These are phyloP conservation scores for Porites australiensis DNA, from an alignment of 64 coral and sea anemone species.

Conservation along the genomic window DNA sequence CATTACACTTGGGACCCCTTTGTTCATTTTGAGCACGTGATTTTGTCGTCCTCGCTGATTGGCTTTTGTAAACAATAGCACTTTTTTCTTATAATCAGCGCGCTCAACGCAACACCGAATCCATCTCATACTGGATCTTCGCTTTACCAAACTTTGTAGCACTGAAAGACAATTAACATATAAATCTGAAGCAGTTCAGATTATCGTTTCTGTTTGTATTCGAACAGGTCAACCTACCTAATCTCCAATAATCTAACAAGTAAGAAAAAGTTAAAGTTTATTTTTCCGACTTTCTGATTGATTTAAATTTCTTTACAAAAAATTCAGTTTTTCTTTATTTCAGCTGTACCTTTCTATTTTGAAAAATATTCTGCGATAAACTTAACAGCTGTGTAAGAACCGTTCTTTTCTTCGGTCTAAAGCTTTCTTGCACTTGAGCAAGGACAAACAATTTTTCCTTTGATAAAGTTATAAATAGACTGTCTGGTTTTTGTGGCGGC, in stretches of 20 bases:
- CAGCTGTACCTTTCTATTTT: background rate
- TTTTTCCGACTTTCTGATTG: background rate
- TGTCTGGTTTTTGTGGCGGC: background rate
- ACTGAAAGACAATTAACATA: background rate
- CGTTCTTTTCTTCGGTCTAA: background rate
- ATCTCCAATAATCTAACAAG: no score
- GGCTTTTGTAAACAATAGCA: conserved; percentile 71
- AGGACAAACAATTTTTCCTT: background rate
- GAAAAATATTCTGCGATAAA: background rate
- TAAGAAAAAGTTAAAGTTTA: background rate
- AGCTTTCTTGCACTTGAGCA: background rate
- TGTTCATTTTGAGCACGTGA: conserved; percentile 87
- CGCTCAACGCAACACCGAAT: background rate
- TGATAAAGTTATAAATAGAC: conserved; percentile 29
- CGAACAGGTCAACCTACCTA: no score
- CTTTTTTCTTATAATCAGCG: background rate
- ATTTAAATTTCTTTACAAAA: background rate
- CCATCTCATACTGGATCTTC: background rate
- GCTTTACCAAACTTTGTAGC: conserved; percentile 6
- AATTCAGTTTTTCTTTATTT: background rate
- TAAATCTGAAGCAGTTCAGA: background rate
- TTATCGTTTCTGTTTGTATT: background rate
- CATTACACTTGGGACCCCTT: conserved; percentile 94
- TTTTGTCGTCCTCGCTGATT: conserved; percentile 36
- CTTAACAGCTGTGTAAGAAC: background rate